Base-by-base conservation (phyloP, 2,888 invertebrate species). In the Pseudococcus jackbeardsleyi region DNA sequence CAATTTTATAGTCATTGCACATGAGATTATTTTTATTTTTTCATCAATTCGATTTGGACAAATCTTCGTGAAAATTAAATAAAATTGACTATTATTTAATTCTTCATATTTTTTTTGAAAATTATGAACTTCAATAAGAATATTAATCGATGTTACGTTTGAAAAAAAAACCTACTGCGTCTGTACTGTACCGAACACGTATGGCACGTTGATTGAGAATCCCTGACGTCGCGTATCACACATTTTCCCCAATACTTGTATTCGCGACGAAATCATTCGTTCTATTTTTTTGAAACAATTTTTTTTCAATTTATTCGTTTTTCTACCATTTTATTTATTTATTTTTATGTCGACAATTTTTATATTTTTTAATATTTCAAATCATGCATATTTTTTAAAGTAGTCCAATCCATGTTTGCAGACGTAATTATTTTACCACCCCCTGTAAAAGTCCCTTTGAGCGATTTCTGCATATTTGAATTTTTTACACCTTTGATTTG, bases 211-310 rank as follows among this genome's bases (percentile, higher is more conserved):
- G 22, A 64, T 64, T 64, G 64, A 22, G 64, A 64, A 64, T 64
- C 64, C 64, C 64, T 64, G 64, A 64, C 64, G 0, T 64, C 64
- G 64, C 64, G 22, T 22, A 64, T 7, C 8, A 64, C 19, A 22
- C 22, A 64, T 64, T 64, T 64, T 64, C 64, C 22, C 64, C 22
- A 50, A 64, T 64, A 64, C 22, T 64, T 12, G 64, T 64, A 64
- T 64, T 64, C 64, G 64, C 64, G 64, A 22, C 64, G 8, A 22
- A 64, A 19, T 64, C 64, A 22, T 64, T 22, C 64, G 19, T 12
- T 22, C 9, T 8, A 22, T 64, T 64, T 64, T 22, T 64, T 22
- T 64, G 11, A 8, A 42, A 19, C 64, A 64, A 64, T 64, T 64
- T 64, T 64, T 22, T 19, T 12, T 64, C 0, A 9, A 12, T 22